Percentiles rank a stretch among this genome's conserved stretches.
phyloP scores from a whole-genome alignment of 2,797 vertebrate genomes.

The Siniperca obscura region DNA sequence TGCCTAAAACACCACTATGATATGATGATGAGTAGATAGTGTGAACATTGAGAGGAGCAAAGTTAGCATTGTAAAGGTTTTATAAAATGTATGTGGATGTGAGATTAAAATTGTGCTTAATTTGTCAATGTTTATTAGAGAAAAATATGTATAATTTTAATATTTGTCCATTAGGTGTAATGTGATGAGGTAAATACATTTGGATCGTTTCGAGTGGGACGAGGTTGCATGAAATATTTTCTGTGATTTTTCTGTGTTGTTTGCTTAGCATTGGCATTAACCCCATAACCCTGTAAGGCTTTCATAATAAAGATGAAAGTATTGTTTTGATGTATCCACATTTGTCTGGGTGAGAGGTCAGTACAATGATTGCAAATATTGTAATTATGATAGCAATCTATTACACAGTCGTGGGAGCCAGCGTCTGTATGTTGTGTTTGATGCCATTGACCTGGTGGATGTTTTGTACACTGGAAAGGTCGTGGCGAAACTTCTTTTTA shows the following conservation, averaged over 20 bases:
- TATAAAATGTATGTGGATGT: background rate
- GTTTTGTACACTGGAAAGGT: slow-evolving; percentile 26
- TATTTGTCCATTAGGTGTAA: slow-evolving; percentile 25
- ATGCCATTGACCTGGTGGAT: slow-evolving; percentile 32
- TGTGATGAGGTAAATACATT: slow-evolving; percentile 18
- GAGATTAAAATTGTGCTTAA: background rate
- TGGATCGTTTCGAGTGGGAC: slow-evolving; percentile 26
- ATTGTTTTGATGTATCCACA: slow-evolving; percentile 44
- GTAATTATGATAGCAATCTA: slow-evolving; percentile 38
- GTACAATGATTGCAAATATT: slow-evolving; percentile 25
- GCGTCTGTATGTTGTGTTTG: slow-evolving; percentile 11
- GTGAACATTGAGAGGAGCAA: background rate
- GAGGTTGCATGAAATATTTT: slow-evolving; percentile 1
- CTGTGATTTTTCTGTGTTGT: slow-evolving; percentile 18
- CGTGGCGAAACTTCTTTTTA: slow-evolving; percentile 12
- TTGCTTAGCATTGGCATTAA: slow-evolving; percentile 47
- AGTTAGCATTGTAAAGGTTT: background rate
- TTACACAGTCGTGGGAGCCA: slow-evolving; percentile 20
- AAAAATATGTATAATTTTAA: background rate
- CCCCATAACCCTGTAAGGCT: slow-evolving; percentile 11
- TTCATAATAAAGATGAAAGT: slow-evolving; percentile 37
- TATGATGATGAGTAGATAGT: background rate
- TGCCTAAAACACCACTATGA: background rate
- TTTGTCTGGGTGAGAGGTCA: slow-evolving; percentile 43
- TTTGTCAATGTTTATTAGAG: background rate